phyloP scores from a whole-genome alignment of 2,888 invertebrate species.

The Conchocele bisecta region DNA sequence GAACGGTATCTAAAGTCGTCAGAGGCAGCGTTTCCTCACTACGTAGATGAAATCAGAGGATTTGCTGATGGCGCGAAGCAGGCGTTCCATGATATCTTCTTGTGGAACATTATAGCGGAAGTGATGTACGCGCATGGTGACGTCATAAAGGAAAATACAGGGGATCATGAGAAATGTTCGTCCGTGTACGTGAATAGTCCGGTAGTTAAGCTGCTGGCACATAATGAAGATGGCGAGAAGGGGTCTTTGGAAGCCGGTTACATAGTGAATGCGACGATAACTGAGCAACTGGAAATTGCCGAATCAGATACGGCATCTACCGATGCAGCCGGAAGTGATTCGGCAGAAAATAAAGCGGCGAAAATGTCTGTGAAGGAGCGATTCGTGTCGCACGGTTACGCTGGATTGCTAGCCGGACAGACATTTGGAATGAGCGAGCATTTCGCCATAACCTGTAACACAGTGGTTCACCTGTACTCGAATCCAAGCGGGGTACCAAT shows the following conservation, averaged over 20 bases:
- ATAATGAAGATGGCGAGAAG: slow-evolving; percentile 64
- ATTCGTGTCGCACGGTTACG: slow-evolving; percentile 45
- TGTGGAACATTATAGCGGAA: slow-evolving; percentile 57
- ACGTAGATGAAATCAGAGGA: slow-evolving; percentile 63
- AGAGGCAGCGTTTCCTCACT: slow-evolving; percentile 55
- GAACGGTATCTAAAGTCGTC: slow-evolving; percentile 49
- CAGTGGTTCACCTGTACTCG: slow-evolving; percentile 46
- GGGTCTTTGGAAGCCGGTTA: slow-evolving; percentile 51
- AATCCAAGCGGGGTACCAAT: slow-evolving; percentile 24
- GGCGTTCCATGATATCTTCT: slow-evolving; percentile 60
- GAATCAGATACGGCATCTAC: neutral
- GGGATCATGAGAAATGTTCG: too few species aligned
- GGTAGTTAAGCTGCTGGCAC: slow-evolving; percentile 34
- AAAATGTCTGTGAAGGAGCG: slow-evolving; percentile 16
- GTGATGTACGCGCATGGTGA: slow-evolving; percentile 29
- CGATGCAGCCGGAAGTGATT: neutral
- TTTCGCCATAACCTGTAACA: slow-evolving; percentile 59
- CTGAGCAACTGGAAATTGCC: slow-evolving; percentile 12
- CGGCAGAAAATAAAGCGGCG: too few species aligned
- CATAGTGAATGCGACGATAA: slow-evolving; percentile 51
- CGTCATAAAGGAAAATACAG: slow-evolving; percentile 31
- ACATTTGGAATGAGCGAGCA: slow-evolving; percentile 45
- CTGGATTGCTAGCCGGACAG: slow-evolving; percentile 63
- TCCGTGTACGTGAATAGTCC: slow-evolving; percentile 58
- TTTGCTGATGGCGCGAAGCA: slow-evolving; percentile 62